These are phyloP conservation scores for Thamnophis elegans DNA, from an alignment of 2,797 vertebrate genomes.

Conservation along the genomic window DNA sequence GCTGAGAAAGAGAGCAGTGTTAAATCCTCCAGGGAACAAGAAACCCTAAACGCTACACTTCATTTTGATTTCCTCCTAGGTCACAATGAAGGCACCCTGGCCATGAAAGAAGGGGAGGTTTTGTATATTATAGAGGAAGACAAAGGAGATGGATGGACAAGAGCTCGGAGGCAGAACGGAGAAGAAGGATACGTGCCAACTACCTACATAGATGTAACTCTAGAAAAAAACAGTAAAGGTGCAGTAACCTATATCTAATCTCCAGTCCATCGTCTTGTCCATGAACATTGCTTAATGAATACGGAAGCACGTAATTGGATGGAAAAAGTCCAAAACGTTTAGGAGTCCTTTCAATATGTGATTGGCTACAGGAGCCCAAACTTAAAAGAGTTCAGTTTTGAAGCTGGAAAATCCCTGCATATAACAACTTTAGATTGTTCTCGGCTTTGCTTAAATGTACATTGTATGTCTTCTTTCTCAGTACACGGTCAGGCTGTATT, in stretches of 20 bases:
- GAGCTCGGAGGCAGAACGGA: constrained; percentile 91
- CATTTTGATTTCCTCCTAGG: constrained; percentile 71
- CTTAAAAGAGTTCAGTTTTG: constrained; percentile 38
- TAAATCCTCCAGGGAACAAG: constrained; percentile 36
- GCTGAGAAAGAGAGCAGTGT: constrained; percentile 46
- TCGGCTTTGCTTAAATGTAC: constrained; percentile 53
- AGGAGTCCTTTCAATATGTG: constrained; percentile 52
- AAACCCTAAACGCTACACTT: constrained; percentile 7
- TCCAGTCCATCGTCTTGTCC: constrained; percentile 61
- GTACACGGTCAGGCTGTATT: constrained; percentile 32
- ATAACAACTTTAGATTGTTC: constrained; percentile 56
- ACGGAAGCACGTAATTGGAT: constrained; percentile 47
- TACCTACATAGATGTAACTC: constrained; percentile 95
- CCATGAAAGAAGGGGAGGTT: constrained; percentile 94
- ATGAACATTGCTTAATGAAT: constrained; percentile 38
- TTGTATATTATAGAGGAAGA: constrained; percentile 97
- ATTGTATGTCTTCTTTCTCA: constrained; percentile 54
- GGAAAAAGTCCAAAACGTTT: constrained; percentile 47
- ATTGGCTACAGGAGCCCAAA: constrained; percentile 73
- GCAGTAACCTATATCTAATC: constrained; percentile 99
- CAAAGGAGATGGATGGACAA: constrained; percentile 98
- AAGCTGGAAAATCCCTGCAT: constrained; percentile 42
- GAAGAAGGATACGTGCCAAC: constrained; percentile 98
- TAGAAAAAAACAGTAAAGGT: constrained; percentile 99
- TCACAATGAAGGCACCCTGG: constrained; percentile 95